phyloP scores from a whole-genome alignment of 2,888 invertebrate genomes.

The Ceramica pisi region DNA sequence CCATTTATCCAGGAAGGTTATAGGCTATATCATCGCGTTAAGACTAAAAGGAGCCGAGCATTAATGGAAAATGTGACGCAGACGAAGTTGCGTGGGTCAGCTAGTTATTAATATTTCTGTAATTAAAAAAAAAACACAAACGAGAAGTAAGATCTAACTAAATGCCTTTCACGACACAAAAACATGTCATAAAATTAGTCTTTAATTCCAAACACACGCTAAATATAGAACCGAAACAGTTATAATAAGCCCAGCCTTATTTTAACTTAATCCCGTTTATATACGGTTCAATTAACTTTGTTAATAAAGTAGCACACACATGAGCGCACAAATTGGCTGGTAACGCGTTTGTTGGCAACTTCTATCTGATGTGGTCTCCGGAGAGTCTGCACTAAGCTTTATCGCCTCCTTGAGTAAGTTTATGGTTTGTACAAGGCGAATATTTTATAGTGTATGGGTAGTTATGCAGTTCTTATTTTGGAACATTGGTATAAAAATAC shows the following conservation, averaged over 20 bases:
- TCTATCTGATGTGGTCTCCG: constrained; percentile 38
- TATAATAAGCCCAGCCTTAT: constrained; percentile 28
- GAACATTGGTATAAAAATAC: not conserved
- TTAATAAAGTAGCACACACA: constrained; percentile 45
- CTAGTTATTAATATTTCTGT: too few species aligned
- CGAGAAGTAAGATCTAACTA: not conserved
- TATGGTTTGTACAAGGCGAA: constrained; percentile 8
- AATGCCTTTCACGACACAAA: not conserved
- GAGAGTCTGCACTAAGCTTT: constrained; percentile 49
- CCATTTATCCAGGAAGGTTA: too few species aligned
- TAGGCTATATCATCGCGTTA: too few species aligned
- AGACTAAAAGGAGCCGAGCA: too few species aligned
- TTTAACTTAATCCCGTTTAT: constrained; percentile 27
- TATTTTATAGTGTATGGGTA: not conserved
- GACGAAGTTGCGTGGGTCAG: too few species aligned
- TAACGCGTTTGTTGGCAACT: constrained; percentile 44
- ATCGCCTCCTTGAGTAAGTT: constrained; percentile 29
- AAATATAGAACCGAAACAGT: constrained; percentile 1
- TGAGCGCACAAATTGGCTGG: constrained; percentile 48
- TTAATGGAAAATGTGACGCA: too few species aligned
- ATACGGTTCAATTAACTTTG: constrained; percentile 50
- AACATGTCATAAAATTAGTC: constrained; percentile 6
- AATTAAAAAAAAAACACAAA: too few species aligned
- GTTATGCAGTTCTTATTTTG: not conserved
- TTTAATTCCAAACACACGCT: constrained; percentile 1